These are phyloP conservation scores for Balearica regulorum DNA, from an alignment of 2,797 vertebrate genomes.

Conservation along the genomic window DNA sequence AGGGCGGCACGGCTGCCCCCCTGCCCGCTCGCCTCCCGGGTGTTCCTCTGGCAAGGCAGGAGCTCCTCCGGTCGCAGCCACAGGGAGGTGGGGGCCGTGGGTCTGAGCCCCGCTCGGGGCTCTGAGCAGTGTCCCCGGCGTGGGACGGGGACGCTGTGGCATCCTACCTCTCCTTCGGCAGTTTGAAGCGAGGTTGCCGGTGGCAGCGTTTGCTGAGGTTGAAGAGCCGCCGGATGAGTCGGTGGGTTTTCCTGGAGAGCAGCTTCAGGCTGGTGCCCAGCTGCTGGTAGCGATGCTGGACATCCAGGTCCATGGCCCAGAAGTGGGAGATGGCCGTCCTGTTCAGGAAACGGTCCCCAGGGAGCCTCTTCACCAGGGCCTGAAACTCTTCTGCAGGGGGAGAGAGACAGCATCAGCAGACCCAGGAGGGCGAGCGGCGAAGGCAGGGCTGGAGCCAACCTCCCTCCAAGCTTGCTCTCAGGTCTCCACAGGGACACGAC, in stretches of 20 bases:
- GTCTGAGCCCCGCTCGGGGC: fast-evolving
- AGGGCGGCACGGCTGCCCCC: background rate
- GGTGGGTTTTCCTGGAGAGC: constrained; percentile 85
- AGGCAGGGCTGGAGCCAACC: background rate
- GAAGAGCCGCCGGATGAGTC: constrained; percentile 90
- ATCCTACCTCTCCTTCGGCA: constrained; percentile 90
- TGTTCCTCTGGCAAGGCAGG: background rate
- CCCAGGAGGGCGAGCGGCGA: fast-evolving
- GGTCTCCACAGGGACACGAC: background rate
- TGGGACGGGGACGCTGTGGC: background rate
- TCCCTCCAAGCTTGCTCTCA: fast-evolving
- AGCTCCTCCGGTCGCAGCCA: background rate
- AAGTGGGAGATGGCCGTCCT: constrained; percentile 86
- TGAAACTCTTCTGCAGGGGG: constrained; percentile 88
- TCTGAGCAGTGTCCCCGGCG: background rate
- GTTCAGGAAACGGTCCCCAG: constrained; percentile 89
- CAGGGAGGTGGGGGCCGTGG: fast-evolving
- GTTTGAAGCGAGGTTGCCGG: constrained; percentile 87
- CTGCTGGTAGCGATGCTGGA: constrained; percentile 91
- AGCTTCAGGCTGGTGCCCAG: constrained; percentile 83
- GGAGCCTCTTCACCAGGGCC: constrained; percentile 87
- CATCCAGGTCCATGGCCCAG: constrained; percentile 84
- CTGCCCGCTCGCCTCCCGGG: background rate
- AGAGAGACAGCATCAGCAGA: fast-evolving
- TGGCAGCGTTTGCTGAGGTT: constrained; percentile 94